A percentile compares a stretch with the other conserved stretches of the same genome.
phyloP scores from a whole-genome alignment of 2,888 invertebrate species.

The Drosophila macrospina region DNA sequence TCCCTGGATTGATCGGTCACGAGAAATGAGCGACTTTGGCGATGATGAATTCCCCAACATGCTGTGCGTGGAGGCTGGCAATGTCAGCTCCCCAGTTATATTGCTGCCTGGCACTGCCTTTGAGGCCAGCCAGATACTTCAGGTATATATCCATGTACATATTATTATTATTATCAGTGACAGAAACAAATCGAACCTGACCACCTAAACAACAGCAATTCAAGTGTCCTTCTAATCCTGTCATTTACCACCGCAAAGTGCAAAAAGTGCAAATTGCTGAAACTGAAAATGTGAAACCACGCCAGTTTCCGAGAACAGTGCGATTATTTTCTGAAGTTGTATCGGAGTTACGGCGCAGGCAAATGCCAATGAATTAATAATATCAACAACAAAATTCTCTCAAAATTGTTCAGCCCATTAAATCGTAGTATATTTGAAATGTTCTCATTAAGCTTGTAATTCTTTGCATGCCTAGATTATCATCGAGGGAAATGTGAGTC shows the following conservation, averaged over 20 bases:
- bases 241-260: too few relatives aligned
- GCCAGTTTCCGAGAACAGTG: not conserved
- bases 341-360: slow-evolving; percentile 3
- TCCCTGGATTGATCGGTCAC: slow-evolving; percentile 97
- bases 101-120: slow-evolving; percentile 95
- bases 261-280: not conserved
- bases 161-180: not conserved
- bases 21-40: slow-evolving; percentile 97
- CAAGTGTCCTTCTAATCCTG: slow-evolving; percentile 52
- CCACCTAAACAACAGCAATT: slow-evolving; percentile 57
- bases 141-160: slow-evolving; percentile 86
- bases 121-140: slow-evolving; percentile 95
- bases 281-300: not conserved
- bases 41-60: slow-evolving; percentile 98
- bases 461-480: slow-evolving; percentile 77
- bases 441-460: not conserved
- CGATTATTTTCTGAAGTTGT: slow-evolving; percentile 10
- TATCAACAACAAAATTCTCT: not conserved
- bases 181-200: not conserved
- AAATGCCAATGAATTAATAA: slow-evolving; percentile 11
- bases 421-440: not conserved
- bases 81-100: slow-evolving; percentile 94
- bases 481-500: slow-evolving; percentile 85
- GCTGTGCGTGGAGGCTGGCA: slow-evolving; percentile 98
- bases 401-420: not conserved